phyloP scores from a whole-genome alignment of 2,888 invertebrate species.

The Troilus luridus region DNA sequence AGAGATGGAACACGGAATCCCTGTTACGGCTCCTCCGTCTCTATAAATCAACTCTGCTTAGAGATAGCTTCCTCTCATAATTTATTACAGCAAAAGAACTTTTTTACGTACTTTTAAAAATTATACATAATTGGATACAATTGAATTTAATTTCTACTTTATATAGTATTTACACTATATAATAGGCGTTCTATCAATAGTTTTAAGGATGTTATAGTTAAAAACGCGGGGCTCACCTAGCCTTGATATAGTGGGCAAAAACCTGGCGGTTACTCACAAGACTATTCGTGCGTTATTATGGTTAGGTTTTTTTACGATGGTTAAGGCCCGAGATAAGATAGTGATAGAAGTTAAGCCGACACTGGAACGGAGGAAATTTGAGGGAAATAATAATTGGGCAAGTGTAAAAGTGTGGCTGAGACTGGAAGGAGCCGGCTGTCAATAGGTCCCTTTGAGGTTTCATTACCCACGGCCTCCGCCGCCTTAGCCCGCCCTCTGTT shows the following conservation, averaged over 20 bases:
- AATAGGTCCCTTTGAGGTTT: slow-evolving; percentile 34
- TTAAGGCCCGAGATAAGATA: no score
- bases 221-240: no score
- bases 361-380: neutral
- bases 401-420: neutral
- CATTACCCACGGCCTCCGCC: neutral
- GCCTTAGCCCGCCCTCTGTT: neutral
- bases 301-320: no score
- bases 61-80: neutral
- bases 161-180: no score
- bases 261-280: no score
- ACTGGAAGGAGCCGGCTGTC: neutral
- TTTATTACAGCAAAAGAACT: neutral
- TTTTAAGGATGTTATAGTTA: no score
- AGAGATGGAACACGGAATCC: slow-evolving; percentile 44
- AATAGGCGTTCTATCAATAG: no score
- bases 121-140: no score
- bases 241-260: no score
- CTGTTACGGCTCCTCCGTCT: slow-evolving; percentile 30
- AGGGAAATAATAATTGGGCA: neutral
- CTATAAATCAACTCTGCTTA: slow-evolving; percentile 41
- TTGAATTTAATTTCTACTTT: no score
- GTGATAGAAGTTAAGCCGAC: no score
- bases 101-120: neutral
- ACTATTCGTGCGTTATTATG: no score